A percentile compares a stretch with the other conserved stretches of the same genome.
These are phyloP conservation scores for Oreocharis arfaki DNA, from an alignment of 2,113 vertebrate genomes.

Conservation along the genomic window DNA sequence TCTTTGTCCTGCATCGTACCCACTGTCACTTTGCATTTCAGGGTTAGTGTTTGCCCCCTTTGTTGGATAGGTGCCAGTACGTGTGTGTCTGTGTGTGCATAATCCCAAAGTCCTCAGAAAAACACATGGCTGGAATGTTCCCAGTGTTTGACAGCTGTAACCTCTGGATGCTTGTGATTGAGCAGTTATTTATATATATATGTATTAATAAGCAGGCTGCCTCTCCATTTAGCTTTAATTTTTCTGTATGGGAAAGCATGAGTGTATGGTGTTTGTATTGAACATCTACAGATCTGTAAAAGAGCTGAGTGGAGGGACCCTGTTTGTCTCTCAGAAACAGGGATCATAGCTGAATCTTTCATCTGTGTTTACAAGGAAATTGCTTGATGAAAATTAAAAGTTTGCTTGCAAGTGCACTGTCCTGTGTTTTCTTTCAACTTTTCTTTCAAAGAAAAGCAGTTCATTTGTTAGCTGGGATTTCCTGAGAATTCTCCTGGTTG, in stretches of 20 bases:
- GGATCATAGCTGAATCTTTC: not conserved
- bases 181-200: constrained; percentile 15
- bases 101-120: not conserved
- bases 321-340: not conserved
- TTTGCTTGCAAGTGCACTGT: constrained; percentile 40
- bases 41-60: not conserved
- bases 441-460: not conserved
- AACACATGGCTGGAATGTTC: not conserved
- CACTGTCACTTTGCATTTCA: constrained; percentile 9
- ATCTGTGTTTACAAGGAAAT: constrained; percentile 12
- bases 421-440: constrained; percentile 21
- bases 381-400: constrained; percentile 52
- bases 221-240: constrained; percentile 6
- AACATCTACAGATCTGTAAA: not conserved
- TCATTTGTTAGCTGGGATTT: not conserved
- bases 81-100: not conserved
- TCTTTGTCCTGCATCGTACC: not conserved
- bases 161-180: constrained; percentile 36
- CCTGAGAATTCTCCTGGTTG: not conserved
- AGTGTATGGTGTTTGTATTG: constrained; percentile 23
- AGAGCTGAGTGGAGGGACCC: not conserved
- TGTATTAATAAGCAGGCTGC: constrained; percentile 4
- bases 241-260: constrained; percentile 50
- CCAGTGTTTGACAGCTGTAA: not conserved
- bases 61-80: not conserved